phyloP scores from a whole-genome alignment of 2,797 vertebrate species.

The Sphenopsis melanotis region DNA sequence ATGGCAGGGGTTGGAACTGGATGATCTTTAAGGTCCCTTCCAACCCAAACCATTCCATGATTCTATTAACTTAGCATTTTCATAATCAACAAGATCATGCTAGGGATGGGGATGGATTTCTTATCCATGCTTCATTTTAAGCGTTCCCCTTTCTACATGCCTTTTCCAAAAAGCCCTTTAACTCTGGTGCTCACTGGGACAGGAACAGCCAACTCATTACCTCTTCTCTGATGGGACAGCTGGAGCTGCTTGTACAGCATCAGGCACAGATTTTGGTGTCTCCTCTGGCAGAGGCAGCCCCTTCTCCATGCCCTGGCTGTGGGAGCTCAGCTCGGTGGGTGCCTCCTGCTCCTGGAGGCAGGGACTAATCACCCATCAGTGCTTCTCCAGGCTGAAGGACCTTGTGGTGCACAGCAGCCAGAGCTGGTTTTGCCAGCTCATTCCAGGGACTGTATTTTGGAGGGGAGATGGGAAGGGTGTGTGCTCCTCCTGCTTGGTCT shows the following conservation, averaged over 20 bases:
- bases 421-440: not conserved
- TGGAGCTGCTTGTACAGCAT: not conserved
- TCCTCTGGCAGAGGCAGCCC: not conserved
- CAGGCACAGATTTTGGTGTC: not conserved
- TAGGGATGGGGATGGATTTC: not conserved
- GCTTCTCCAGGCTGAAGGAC: not conserved
- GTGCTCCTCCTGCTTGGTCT: not conserved
- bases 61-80: not conserved
- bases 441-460: not conserved
- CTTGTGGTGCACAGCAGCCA: not conserved
- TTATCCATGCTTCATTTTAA: not conserved
- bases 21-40: not conserved
- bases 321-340: not conserved
- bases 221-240: not conserved
- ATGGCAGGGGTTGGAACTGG: not conserved
- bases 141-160: not conserved
- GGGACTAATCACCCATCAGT: not conserved
- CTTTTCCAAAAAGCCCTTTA: not conserved
- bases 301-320: not conserved
- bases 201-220: not conserved
- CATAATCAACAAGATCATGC: too few relatives aligned
- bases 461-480: not conserved
- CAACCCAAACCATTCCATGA: not conserved
- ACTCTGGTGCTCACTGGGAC: not conserved
- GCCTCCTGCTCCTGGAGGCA: not conserved